These are phyloP conservation scores for Quadroppia sp. DNA, from an alignment of 2,888 invertebrate species.

Conservation along the genomic window DNA sequence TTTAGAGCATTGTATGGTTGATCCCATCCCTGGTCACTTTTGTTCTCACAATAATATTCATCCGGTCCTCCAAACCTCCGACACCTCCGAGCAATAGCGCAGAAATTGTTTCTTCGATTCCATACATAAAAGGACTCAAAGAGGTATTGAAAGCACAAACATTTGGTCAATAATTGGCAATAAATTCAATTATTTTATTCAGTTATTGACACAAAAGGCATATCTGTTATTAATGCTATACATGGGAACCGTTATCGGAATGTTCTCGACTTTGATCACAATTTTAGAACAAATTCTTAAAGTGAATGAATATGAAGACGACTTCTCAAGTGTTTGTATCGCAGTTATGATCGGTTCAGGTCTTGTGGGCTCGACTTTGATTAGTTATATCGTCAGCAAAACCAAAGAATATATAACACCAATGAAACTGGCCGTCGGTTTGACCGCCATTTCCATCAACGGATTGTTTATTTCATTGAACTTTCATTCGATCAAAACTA, in stretches of 20 bases:
- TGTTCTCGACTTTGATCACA: conserved; percentile 15
- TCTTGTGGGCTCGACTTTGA: conserved; percentile 13
- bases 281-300: conserved; percentile 28
- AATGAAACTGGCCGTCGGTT: conserved; percentile 31
- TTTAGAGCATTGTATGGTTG: neutral
- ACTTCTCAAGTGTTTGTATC: conserved; percentile 1
- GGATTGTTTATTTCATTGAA: neutral
- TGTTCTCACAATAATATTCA: neutral
- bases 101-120: conserved; percentile 18
- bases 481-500: neutral
- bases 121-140: conserved; percentile 24
- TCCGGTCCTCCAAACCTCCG: conserved; percentile 38
- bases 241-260: conserved; percentile 29
- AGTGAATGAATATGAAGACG: neutral
- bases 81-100: conserved; percentile 41
- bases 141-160: conserved; percentile 8
- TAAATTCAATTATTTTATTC: neutral
- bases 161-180: neutral
- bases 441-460: conserved; percentile 2
- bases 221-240: conserved; percentile 32
- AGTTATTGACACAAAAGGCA: conserved; percentile 37
- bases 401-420: conserved; percentile 15
- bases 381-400: conserved; percentile 16
- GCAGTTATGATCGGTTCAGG: conserved; percentile 32
- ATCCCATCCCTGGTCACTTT: conserved; percentile 15